Percentiles rank a stretch among this genome's conserved stretches.
Evolutionary conservation across 2,888 invertebrate genomes (phyloP).

Genomic region (Platycnemis pennipes): DNA sequence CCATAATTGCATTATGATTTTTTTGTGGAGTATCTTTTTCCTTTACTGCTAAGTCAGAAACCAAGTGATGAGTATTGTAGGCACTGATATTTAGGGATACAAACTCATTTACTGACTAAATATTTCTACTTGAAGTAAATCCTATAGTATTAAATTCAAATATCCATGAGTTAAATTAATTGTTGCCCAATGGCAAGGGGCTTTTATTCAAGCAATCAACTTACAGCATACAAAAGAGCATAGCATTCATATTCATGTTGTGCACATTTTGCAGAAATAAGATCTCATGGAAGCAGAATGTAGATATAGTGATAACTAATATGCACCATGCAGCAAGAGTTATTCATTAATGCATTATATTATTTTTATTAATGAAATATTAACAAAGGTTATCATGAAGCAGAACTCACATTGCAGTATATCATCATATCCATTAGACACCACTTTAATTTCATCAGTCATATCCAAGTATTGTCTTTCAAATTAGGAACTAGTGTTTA

Average conservation of each 20-base stretch:
- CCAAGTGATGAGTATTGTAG: too few relatives aligned
- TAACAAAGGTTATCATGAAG: slow-evolving; percentile 19
- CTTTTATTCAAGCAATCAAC: neutral
- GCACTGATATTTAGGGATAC: too few relatives aligned
- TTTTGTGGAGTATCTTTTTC: too few relatives aligned
- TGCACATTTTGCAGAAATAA: neutral
- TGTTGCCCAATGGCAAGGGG: neutral
- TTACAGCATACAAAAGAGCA: neutral
- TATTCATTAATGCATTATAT: neutral
- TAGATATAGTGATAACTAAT: neutral
- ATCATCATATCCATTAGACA: neutral
- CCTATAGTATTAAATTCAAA: neutral
- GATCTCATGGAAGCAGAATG: neutral
- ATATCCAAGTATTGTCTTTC: neutral
- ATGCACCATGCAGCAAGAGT: slow-evolving; percentile 28
- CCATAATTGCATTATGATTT: too few relatives aligned
- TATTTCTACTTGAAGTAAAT: neutral
- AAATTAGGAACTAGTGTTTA: neutral
- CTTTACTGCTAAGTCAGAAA: too few relatives aligned
- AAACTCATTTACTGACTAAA: too few relatives aligned
- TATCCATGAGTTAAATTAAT: neutral
- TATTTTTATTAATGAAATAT: neutral
- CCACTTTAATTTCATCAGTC: neutral
- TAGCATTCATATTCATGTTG: neutral
- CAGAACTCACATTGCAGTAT: neutral